These are phyloP conservation scores for Helicoverpa assulta DNA, from an alignment of 2,888 invertebrate species.

Conservation along the genomic window DNA sequence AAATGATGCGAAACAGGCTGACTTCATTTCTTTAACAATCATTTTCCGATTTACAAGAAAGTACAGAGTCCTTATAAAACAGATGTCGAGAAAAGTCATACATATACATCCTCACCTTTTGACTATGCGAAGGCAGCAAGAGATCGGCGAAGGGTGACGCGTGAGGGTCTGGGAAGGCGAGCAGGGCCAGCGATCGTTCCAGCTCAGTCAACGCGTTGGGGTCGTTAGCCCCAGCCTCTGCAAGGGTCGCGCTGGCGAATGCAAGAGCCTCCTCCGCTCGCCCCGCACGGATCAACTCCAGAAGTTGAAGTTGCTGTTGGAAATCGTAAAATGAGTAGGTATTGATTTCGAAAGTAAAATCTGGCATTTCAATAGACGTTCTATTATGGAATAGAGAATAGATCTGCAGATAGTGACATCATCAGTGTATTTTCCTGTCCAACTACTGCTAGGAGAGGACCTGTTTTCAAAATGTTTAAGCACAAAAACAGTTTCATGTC, in stretches of 20 bases:
- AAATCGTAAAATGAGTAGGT: neutral
- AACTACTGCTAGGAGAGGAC: neutral
- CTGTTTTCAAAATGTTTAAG: neutral
- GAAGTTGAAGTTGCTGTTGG: slow-evolving; percentile 95
- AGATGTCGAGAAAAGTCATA: neutral
- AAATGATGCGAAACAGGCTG: too few species aligned
- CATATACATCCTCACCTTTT: slow-evolving; percentile 91
- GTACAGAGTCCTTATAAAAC: neutral
- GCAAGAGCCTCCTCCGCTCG: slow-evolving; percentile 96
- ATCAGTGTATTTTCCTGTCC: neutral
- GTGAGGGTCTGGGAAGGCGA: slow-evolving; percentile 99
- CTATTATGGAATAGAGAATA: neutral
- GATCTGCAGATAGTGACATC: neutral
- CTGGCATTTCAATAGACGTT: too few species aligned
- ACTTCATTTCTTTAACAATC: too few species aligned
- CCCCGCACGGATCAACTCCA: slow-evolving; percentile 96
- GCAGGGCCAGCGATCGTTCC: slow-evolving; percentile 97
- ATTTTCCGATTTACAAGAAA: too few species aligned
- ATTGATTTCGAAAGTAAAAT: neutral
- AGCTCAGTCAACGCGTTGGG: slow-evolving; percentile 93
- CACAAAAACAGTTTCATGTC: too few species aligned
- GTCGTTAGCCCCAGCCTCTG: slow-evolving; percentile 96
- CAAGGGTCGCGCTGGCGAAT: slow-evolving; percentile 97
- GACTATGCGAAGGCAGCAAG: slow-evolving; percentile 97
- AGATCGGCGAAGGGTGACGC: slow-evolving; percentile 98